Base-by-base conservation (phyloP, 2,113 vertebrate genomes). In the Callocephalon fimbriatum region DNA sequence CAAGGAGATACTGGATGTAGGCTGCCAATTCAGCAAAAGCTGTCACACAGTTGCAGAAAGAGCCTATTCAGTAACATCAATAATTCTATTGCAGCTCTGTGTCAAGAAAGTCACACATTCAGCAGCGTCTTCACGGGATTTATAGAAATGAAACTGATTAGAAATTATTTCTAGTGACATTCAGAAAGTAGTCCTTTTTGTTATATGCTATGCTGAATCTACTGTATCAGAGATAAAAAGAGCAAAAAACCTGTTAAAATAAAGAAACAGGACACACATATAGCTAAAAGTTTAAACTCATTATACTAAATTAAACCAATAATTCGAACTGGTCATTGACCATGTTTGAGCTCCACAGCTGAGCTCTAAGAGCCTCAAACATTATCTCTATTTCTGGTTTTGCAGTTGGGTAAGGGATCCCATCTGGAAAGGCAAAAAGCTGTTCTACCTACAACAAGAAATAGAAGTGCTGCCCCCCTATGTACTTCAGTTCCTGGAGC, bases 211-310 rank as follows among this genome's bases (percentile, higher is more conserved):
- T 37, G 67, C 37, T 70, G 50, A 71, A 70, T 27, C 38, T 74
- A 58, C 37, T 23, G 21, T 22, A 76, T n/a, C 53, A 83, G 18
- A 71, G 35, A 82, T 4, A 75, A 70, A 63, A 35, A 26, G 7
- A 87, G 27, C 21, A 90, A 72, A 90, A 72, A 53, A 70, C 7
- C 14, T 50, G 45, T 5, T 50, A 50, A 76, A 38, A 44, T n/a
- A 78, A 17, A 79, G 44, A 78, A 58, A 45, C 3, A 58, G n/a
- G 38, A 61, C 31, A 2, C 4, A 40, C 15, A 85, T 3, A 35
- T 0, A 63, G 38, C 15, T 51, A 68, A 61, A 2, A 27, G 9
- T 6, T 12, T 27, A 58, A 75, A 53, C 0, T 4, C 3, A 12
- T 17, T 50, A 35, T 51, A 63, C 38, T 48, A 35, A 63, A 48